A percentile compares a stretch with the other conserved stretches of the same genome.
Evolutionary conservation across 2,888 invertebrate species (phyloP).

Genomic region (Drosophila helvetica): DNA sequence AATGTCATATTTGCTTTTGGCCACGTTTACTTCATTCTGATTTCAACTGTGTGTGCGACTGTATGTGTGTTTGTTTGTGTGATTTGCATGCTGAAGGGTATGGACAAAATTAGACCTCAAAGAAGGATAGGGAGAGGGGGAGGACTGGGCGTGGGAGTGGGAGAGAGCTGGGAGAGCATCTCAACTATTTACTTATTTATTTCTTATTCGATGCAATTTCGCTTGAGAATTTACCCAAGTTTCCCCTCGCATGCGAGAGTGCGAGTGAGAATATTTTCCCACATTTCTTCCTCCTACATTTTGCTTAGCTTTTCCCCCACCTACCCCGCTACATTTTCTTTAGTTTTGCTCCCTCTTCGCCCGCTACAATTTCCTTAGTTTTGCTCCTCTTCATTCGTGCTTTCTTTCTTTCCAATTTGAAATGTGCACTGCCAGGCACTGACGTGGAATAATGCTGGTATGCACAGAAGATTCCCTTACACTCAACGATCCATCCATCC

Average conservation of each 20-base stretch:
- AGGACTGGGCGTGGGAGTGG: slow-evolving; percentile 38
- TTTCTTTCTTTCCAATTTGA: slow-evolving; percentile 57
- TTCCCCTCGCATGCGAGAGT: slow-evolving; percentile 3
- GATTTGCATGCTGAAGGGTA: slow-evolving; percentile 69
- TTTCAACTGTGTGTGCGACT: slow-evolving; percentile 1
- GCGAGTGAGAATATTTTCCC: neutral
- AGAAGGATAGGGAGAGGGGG: neutral
- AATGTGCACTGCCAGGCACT: slow-evolving; percentile 57
- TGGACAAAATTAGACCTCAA: slow-evolving; percentile 48
- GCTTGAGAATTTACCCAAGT: slow-evolving; percentile 66
- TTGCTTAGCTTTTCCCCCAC: slow-evolving; percentile 27
- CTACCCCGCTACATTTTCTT: slow-evolving; percentile 12
- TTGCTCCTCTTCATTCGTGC: slow-evolving; percentile 16
- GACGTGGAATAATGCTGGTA: slow-evolving; percentile 77
- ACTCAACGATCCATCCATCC: slow-evolving; percentile 46
- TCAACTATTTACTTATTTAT: slow-evolving; percentile 80
- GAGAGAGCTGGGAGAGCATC: slow-evolving; percentile 58
- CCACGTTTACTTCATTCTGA: slow-evolving; percentile 55
- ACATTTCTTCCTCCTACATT: neutral
- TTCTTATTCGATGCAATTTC: slow-evolving; percentile 71
- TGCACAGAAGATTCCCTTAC: slow-evolving; percentile 59
- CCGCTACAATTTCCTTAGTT: too few species aligned
- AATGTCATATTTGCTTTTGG: slow-evolving; percentile 62
- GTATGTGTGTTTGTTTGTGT: slow-evolving; percentile 44
- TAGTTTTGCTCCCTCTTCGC: slow-evolving; percentile 13